phyloP scores from a whole-genome alignment of 1,140 invertebrate species.

The Plutomurus gul region DNA sequence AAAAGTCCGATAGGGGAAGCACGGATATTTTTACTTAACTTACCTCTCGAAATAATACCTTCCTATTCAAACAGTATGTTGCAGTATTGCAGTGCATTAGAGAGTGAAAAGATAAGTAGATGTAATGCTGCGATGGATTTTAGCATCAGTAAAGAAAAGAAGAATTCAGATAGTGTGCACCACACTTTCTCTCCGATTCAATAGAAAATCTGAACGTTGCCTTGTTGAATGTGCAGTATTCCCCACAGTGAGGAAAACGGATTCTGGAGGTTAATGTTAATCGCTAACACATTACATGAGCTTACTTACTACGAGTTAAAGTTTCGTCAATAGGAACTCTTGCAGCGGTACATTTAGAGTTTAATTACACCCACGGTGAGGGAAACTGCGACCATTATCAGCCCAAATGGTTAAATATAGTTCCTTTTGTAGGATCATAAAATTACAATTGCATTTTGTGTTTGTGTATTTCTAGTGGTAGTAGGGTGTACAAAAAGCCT shows the following conservation, averaged over 20 bases:
- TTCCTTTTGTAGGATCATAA: not conserved
- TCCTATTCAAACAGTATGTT: no score
- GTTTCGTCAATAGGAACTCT: not conserved
- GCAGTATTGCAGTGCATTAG: no score
- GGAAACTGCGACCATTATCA: conserved; percentile 34
- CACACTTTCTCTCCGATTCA: no score
- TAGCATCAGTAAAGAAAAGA: no score
- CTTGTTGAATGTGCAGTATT: not conserved
- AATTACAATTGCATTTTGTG: not conserved
- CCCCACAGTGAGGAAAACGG: not conserved
- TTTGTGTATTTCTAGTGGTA: not conserved
- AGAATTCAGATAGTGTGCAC: no score
- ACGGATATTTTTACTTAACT: no score
- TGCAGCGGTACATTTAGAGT: not conserved
- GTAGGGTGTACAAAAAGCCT: not conserved
- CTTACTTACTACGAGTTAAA: not conserved
- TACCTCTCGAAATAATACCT: no score
- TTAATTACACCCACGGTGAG: conserved; percentile 31
- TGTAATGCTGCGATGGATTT: no score
- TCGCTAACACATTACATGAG: not conserved
- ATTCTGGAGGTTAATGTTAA: conserved; percentile 3
- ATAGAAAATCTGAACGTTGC: no score
- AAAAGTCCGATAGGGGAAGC: not conserved
- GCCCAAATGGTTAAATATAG: not conserved
- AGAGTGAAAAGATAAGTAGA: no score